These are phyloP conservation scores for Oxygymnocypris stewartii DNA, from an alignment of 2,113 vertebrate species.

Conservation along the genomic window DNA sequence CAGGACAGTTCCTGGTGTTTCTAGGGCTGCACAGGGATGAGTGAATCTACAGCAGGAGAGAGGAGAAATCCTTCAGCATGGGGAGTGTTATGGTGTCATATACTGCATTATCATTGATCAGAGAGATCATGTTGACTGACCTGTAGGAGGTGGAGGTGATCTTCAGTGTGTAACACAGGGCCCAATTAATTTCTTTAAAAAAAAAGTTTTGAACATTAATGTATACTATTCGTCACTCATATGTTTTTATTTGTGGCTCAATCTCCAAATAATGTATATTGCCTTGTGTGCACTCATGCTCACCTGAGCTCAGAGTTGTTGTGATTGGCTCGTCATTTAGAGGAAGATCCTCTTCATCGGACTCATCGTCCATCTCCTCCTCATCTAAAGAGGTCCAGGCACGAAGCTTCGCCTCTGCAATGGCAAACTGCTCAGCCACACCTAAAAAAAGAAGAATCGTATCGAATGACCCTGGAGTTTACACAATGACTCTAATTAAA, in stretches of 20 bases:
- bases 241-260: background rate
- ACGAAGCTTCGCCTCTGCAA: slow-evolving; percentile 92
- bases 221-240: too few relatives aligned
- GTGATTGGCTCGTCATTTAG: slow-evolving; percentile 65
- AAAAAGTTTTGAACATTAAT: too few relatives aligned
- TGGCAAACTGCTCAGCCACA: slow-evolving; percentile 95
- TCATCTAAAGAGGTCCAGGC: slow-evolving; percentile 94
- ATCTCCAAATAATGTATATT: background rate
- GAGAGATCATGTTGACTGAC: too few relatives aligned
- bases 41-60: too few relatives aligned
- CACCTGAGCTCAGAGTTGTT: slow-evolving; percentile 68
- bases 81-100: too few relatives aligned
- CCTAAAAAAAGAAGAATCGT: slow-evolving; percentile 65
- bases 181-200: background rate
- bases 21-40: too few relatives aligned
- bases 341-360: slow-evolving; percentile 83
- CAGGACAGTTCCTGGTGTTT: too few relatives aligned
- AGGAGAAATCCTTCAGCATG: too few relatives aligned
- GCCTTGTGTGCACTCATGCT: background rate
- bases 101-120: too few relatives aligned
- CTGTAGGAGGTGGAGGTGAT: too few relatives aligned
- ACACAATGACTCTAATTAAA: background rate
- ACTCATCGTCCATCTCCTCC: slow-evolving; percentile 86
- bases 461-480: background rate
- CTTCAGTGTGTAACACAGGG: too few relatives aligned